Base-by-base conservation (phyloP, 92 coral and sea anemone genomes). In the Phymanthus crucifer region DNA sequence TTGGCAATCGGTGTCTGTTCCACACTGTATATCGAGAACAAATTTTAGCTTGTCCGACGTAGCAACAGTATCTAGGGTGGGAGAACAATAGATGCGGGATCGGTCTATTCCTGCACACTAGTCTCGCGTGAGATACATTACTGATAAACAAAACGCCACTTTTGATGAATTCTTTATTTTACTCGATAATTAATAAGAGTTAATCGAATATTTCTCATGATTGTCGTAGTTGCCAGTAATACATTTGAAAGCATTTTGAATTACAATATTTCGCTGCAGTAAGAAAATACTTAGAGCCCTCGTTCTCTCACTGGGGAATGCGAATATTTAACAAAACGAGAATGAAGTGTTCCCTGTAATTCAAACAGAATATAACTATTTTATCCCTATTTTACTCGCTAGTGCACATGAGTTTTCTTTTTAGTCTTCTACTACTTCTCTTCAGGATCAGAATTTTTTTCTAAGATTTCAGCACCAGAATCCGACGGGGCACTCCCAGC, bases 401-500 rank as follows among this genome's bases (percentile, higher is more conserved):
- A n/a, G n/a, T n/a, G n/a, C n/a, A n/a, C n/a, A 3, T 2, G 64
- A 13, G 3, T 61, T 61, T 27, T 61, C 24, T 57, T n/a, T 23
- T 14, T 24, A 23, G 26, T 61, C 27, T 61, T 61, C 8, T 61
- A 1, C 6, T 61, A n/a, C 7, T 61, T 61, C 16, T 27, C 68
- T 61, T 29, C 34, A 2, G 18, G 29, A 6, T 27, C 32, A 26
- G 6, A 12, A n/a, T 24, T 0, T 61, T 24, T 24, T 11, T 10
- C 32, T 61, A 8, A 48, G 31, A 52, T 18, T 61, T 37, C 64
- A 61, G 73, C 86, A 82, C 97, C 97, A 92, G 83, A 89, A 92
- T 27, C 97, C 97, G 34, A 91, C 89, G 26, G 94, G 97, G 69
- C 97, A 92, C 10, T 66, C 36, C 68, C 74, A 35, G 57, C 32